Evolutionary conservation across 2,888 invertebrate species (phyloP), one percentile per base, ranked within the genome.

Genomic region (Catotricha subobsoleta): DNA sequence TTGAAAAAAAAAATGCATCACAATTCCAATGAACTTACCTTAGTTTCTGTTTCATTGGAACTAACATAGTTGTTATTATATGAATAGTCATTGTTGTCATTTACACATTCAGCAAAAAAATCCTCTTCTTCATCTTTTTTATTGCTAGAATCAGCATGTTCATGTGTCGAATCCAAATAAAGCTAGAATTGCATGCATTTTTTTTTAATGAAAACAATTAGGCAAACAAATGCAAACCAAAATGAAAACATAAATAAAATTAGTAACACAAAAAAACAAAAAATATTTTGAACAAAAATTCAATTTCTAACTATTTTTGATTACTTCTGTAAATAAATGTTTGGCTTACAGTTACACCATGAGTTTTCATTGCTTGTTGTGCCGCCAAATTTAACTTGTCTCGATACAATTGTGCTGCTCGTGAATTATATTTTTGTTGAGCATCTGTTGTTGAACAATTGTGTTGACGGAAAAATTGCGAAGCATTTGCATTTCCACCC

Each of bases 401-500:
- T 52, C 80, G 72, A 63, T 99, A 99, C 53, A 91, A 66, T 55
- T 83, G 80, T 2, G 98, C 95, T 38, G 92, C 90, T 44, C 95
- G 70, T 2, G 95, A 95, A 58, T 82, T 90, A 64, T 99, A 99
- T 61, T 99, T 99, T 60, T 92, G 88, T 51, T 94, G 88, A 15
- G 94, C 81, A 67, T 98, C 97, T 37, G 76, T 78, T 28, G 88
- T 83, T 43, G 72, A 75, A 59, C 91, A 83, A 49, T 94, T 92
- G 57, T 99, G 88, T 56, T 91, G 87, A 44, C 80, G 74, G 67
- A 99, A 98, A 66, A 84, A 98, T 56, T 86, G 80, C 43, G 75
- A 74, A 48, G 95, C 95, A 66, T 90, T 90, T 19, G 86, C 80
- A 67, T 98, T 98, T 54, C 98, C 97, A 50, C 98, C 97, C 44